A percentile compares a stretch with the other conserved stretches of the same genome.
These are phyloP conservation scores for Achroia grisella DNA, from an alignment of 1,140 invertebrate species.

Conservation along the genomic window DNA sequence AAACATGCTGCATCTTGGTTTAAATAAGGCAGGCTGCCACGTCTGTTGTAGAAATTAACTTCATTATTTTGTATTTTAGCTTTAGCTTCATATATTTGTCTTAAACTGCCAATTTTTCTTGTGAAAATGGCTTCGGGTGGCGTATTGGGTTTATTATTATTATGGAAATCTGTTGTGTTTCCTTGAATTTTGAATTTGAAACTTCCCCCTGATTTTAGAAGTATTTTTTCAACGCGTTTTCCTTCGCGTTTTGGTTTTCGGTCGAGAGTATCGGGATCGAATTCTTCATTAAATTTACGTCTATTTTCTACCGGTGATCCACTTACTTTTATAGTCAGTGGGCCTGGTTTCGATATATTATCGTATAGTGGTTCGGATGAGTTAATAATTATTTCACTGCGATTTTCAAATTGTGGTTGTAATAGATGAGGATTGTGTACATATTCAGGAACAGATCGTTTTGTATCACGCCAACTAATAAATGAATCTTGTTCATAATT, in stretches of 20 bases:
- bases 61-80: conserved; percentile 51
- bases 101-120: conserved; percentile 77
- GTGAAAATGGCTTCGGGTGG: conserved; percentile 46
- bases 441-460: conserved; percentile 28
- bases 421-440: background rate
- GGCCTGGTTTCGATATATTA: conserved; percentile 76
- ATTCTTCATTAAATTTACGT: conserved; percentile 73
- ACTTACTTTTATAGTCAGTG: conserved; percentile 82
- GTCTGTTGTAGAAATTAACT: conserved; percentile 41
- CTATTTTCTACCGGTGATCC: conserved; percentile 74
- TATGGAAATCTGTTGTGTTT: conserved; percentile 9
- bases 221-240: conserved; percentile 73
- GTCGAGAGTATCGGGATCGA: conserved; percentile 89
- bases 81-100: conserved; percentile 86
- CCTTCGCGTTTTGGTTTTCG: conserved; percentile 76
- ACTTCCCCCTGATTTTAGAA: conserved; percentile 75
- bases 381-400: conserved; percentile 43
- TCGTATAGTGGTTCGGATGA: conserved; percentile 72
- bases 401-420: conserved; percentile 11
- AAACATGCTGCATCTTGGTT: conserved; percentile 36
- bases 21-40: conserved; percentile 41
- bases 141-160: conserved; percentile 17
- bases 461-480: conserved; percentile 57
- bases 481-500: conserved; percentile 1
- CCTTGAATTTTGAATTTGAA: conserved; percentile 70